Percentiles rank a stretch among this genome's conserved stretches.
phyloP scores from a whole-genome alignment of 2,797 vertebrate genomes.

The Fringilla coelebs region DNA sequence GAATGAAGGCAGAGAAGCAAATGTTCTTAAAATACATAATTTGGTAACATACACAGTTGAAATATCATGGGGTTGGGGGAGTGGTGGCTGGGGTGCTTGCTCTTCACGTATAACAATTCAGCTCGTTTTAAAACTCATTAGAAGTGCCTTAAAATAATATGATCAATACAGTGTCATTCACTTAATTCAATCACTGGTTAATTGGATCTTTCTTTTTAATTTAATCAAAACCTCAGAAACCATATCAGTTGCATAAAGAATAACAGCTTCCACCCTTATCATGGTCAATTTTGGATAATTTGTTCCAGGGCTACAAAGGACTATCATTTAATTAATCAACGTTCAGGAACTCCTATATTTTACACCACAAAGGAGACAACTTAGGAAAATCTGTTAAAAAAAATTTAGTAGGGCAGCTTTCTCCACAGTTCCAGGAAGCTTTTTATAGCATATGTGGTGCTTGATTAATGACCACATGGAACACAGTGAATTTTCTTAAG shows the following conservation, averaged over 20 bases:
- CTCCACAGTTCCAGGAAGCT: background rate
- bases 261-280: conserved; percentile 33
- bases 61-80: background rate
- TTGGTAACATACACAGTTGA: background rate
- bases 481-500: background rate
- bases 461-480: conserved; percentile 34
- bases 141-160: conserved; percentile 50
- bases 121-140: conserved; percentile 46
- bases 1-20: background rate
- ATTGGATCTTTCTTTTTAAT: conserved; percentile 56
- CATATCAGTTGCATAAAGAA: conserved; percentile 15
- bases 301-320: conserved; percentile 17
- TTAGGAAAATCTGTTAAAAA: background rate
- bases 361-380: background rate
- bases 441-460: background rate
- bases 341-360: conserved; percentile 12
- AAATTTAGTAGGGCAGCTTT: background rate
- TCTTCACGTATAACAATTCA: background rate
- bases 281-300: conserved; percentile 43
- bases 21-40: background rate
- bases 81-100: background rate
- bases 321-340: conserved; percentile 59
- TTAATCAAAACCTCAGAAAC: conserved; percentile 54
- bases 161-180: conserved; percentile 41
- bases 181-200: conserved; percentile 56